Evolutionary conservation across 2,797 vertebrate genomes (phyloP).

Genomic region (Melopsittacus undulatus): DNA sequence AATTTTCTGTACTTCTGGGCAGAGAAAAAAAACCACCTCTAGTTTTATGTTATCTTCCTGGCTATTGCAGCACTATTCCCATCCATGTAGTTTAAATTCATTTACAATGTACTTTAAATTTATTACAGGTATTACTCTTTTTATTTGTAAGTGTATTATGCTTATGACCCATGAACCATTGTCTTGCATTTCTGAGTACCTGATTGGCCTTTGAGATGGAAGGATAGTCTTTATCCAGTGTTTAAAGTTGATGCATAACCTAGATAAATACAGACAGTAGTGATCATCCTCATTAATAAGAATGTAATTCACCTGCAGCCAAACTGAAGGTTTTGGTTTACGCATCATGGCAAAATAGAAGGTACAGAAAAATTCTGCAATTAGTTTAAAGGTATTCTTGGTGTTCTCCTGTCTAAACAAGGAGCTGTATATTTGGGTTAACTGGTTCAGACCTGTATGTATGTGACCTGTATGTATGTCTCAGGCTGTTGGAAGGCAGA

Average conservation of each 20-base stretch:
- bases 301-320: not conserved
- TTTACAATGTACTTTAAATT: not conserved
- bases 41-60: not conserved
- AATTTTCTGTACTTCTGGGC: not conserved
- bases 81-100: not conserved
- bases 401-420: not conserved
- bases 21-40: not conserved
- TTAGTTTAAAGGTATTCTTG: not conserved
- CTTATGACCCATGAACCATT: not conserved
- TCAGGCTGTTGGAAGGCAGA: not conserved
- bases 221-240: not conserved
- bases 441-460: not conserved
- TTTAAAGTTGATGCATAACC: not conserved
- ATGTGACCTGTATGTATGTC: not conserved
- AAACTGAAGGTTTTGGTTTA: not conserved
- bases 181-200: not conserved
- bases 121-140: not conserved
- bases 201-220: not conserved
- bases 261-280: not conserved
- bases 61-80: not conserved
- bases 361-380: not conserved
- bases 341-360: not conserved
- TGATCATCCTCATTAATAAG: not conserved
- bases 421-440: not conserved
- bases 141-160: not conserved